Base-by-base conservation (phyloP, 2,113 vertebrate genomes). In the Excalfactoria chinensis region DNA sequence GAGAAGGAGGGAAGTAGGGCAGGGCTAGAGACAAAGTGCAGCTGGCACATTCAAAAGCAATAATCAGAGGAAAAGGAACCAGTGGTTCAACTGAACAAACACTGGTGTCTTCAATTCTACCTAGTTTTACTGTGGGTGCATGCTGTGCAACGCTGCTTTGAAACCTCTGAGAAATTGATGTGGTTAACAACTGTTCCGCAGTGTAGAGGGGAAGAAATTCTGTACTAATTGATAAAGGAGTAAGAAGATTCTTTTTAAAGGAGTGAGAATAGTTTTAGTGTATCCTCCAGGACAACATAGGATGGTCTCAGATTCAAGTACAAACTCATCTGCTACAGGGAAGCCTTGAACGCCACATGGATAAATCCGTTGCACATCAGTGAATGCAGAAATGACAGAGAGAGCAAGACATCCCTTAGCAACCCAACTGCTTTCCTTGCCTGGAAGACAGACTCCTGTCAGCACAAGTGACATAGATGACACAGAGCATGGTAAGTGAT, bases 361-460 rank as follows among this genome's bases (percentile, higher is more conserved):
- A 82, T 58, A 88, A 86, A 88, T 93, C 66, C 59, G 86, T 67
- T 78, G 64, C 74, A 62, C 89, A 90, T 78, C 93, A 94, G 53
- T 72, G 81, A 86, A 68, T 25, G 25, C 44, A 81, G 58, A 90
- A 90, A 90, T 60, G 12, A 81, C 59, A 93, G 7, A 66, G 64
- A 86, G 62, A 3, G 4, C 77, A 86, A 90, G 59, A 40, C n/a
- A 74, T 75, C 70, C 73, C 84, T 79, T 49, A 86, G 80, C 53
- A 56, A 62, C 76, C 78, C 40, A 60, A 35, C 68, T 4, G 0
- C 0, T 55, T 93, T 80, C 64, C 60, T 80, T 32, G 84, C 49
- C n/a, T 78, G 76, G 76, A 86, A 90, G 70, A 71, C 76, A 44
- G 76, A 6, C 58, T 90, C 22, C 79, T 90, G 88, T 28, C 43